Base-by-base conservation (phyloP, 2,113 vertebrate species). In the Callopanchax toddi region DNA sequence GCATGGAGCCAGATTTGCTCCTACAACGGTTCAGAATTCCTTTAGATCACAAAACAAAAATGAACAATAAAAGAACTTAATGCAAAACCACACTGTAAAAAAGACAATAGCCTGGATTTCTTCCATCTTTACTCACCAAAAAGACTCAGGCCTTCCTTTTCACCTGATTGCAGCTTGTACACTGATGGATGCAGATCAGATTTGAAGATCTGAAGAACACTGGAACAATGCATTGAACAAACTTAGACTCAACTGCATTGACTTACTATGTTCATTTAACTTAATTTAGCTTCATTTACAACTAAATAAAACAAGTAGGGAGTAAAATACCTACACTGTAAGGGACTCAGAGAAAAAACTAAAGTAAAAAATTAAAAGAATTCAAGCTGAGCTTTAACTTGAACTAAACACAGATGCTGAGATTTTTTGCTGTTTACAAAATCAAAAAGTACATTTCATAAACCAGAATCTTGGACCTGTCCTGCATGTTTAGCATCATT, bases 191-290 rank as follows among this genome's bases (percentile, higher is more conserved):
- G 97, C n/a, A 91, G 86, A 49, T 99, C 96, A 44, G 92, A 94
- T 89, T 99, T 99, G 84, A 99, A 99, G 87, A 99, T 95, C 82
- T 99, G 97, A 32, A 99, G 90, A 22, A 96, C 96, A 63, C 94
- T 95, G 69, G 77, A 83, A 71, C n/a, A 83, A 74, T 32, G 10
- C 6, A 32, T 18, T 43, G n/a, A 23, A 39, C 4, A 2, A 29
- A 2, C 16, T 52, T 25, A 34, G 26, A 20, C 29, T 8, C 23
- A 45, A 1, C 29, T 17, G 2, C 43, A 16, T 10, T 13, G 29
- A 17, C 16, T 16, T 46, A 46, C n/a, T 3, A 18, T 11, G 11
- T 46, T 46, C 9, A 37, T n/a, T 37, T 37, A 10, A 36, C 15
- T 11, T 18, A 4, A 15, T 37, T 12, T 46, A 32, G 29, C 10